Conservation (phyloP, 2,113 vertebrate genomes). For the Peromyscus polionotus region DNA sequence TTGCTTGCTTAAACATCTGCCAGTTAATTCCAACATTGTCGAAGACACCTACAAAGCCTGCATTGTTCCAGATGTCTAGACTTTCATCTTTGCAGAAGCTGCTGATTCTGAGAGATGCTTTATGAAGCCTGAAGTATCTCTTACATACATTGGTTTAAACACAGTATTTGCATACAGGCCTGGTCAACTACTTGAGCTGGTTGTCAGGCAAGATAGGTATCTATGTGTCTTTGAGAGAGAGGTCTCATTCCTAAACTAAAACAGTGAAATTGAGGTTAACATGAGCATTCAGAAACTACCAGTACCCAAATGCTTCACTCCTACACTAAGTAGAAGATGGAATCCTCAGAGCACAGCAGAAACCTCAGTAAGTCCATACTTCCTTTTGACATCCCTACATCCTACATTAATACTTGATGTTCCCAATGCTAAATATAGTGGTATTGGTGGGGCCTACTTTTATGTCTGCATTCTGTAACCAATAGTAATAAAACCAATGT, state of each 20-base stretch:
- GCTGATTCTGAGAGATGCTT: neutral
- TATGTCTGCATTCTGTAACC: neutral
- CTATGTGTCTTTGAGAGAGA: fast-evolving
- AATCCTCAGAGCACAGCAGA: fast-evolving
- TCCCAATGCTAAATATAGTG: too few relatives aligned
- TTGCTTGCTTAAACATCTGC: neutral
- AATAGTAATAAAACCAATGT: fast-evolving
- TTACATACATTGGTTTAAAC: neutral
- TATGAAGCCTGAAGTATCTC: neutral
- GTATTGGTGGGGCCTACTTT: fast-evolving
- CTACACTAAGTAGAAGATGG: neutral
- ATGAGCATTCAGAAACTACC: neutral
- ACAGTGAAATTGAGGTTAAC: neutral
- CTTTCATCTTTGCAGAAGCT: neutral
- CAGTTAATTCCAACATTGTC: neutral
- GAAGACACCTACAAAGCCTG: fast-evolving
- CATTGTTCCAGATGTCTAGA: neutral
- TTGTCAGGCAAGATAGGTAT: neutral
- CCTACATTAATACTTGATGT: neutral
- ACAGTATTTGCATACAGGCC: neutral
- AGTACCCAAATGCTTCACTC: neutral
- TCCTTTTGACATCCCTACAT: neutral
- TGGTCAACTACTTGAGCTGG: neutral
- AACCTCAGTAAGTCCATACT: neutral
- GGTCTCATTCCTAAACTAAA: neutral